A percentile compares a stretch with the other conserved stretches of the same genome.
phyloP scores from a whole-genome alignment of 2,888 invertebrate species.

The Scaeva pyrastri region DNA sequence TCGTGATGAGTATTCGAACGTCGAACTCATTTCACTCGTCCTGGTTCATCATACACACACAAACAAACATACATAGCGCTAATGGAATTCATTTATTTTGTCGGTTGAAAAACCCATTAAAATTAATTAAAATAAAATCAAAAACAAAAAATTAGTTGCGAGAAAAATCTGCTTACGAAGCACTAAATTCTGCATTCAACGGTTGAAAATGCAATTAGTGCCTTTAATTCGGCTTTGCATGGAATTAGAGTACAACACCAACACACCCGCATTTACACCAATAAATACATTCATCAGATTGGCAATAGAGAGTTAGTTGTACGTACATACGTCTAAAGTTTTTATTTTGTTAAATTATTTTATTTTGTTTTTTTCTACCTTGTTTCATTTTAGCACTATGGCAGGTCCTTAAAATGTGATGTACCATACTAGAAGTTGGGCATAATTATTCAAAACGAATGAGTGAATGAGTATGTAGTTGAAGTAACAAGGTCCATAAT shows the following conservation, averaged over 20 bases:
- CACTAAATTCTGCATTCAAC: conserved; percentile 51
- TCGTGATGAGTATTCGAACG: background rate
- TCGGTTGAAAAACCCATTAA: conserved; percentile 63
- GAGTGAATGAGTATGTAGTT: background rate
- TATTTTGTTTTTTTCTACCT: background rate
- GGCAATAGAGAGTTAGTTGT: conserved; percentile 14
- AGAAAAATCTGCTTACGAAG: conserved; percentile 44
- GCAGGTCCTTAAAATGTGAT: background rate
- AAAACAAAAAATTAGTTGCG: conserved; percentile 21
- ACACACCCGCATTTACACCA: background rate
- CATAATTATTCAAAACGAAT: conserved; percentile 26
- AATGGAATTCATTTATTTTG: conserved; percentile 68
- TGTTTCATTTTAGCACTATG: background rate
- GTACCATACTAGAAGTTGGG: no score
- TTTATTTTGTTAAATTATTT: conserved; percentile 16
- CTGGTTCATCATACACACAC: background rate
- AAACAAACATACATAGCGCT: conserved; percentile 26
- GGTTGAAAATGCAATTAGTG: conserved; percentile 63
- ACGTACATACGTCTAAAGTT: conserved; percentile 15
- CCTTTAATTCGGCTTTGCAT: conserved; percentile 54
- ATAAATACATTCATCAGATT: background rate
- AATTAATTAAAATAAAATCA: conserved; percentile 53
- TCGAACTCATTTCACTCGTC: background rate
- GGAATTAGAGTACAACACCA: conserved; percentile 9
- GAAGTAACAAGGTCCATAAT: background rate